Percentiles rank a stretch among this genome's conserved stretches.
phyloP scores from a whole-genome alignment of 2,113 vertebrate species.

The Planiliza haematocheilus region DNA sequence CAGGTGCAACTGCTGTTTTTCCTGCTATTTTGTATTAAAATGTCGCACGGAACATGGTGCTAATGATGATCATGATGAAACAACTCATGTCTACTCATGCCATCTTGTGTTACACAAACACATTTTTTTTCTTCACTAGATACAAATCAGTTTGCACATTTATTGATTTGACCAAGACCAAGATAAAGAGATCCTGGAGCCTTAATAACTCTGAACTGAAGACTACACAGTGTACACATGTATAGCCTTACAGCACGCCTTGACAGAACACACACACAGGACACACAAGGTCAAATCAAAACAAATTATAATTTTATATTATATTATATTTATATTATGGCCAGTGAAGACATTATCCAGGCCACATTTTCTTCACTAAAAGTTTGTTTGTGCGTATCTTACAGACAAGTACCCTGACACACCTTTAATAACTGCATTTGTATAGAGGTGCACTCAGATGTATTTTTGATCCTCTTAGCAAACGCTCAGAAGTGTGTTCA shows the following conservation, averaged over 20 bases:
- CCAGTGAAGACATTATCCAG: neutral
- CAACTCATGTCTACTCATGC: neutral
- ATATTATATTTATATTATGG: neutral
- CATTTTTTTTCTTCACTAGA: neutral
- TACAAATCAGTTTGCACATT: neutral
- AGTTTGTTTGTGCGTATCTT: neutral
- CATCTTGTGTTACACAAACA: neutral
- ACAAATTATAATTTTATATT: too few species aligned
- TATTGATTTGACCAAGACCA: neutral
- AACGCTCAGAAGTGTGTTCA: constrained; percentile 37
- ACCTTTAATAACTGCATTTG: neutral
- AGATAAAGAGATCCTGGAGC: too few species aligned
- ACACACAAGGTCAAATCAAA: neutral
- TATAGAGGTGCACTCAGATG: constrained; percentile 18
- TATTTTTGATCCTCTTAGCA: constrained; percentile 45
- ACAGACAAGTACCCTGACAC: neutral
- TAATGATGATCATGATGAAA: neutral
- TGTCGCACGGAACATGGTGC: neutral
- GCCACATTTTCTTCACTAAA: neutral
- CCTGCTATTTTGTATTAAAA: constrained; percentile 1
- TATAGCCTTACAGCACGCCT: neutral
- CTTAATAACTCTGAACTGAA: neutral
- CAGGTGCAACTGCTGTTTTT: neutral
- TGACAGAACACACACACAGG: neutral
- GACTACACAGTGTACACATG: too few species aligned